Base-by-base conservation (phyloP, 2,113 vertebrate species). In the Anas platyrhynchos region DNA sequence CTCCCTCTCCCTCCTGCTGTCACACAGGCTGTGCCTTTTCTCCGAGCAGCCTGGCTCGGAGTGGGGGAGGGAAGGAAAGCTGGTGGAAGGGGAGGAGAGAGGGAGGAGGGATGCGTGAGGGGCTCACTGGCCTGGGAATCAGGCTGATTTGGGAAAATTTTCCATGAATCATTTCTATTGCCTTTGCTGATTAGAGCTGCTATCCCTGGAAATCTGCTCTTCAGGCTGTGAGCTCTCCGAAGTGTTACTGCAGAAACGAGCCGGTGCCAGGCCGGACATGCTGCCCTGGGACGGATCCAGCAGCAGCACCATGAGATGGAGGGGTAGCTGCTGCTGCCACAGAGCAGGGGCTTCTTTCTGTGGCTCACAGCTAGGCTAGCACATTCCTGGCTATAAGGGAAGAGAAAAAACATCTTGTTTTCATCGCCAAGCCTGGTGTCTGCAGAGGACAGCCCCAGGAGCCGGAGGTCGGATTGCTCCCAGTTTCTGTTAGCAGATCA, bases 1-100 rank as follows among this genome's bases (percentile, higher is more conserved):
- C 93, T 85, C 76, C 44, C 59, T 80, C 89, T 96, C 90, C 83
- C 86, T 76, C 72, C 83, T 7, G 91, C 97, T 97, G 96, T 92
- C 97, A 94, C 94, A 46, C 91, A 54, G 92, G 68, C 94, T 97
- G 94, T 94, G 94, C 91, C 83, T 95, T 86, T 94, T 85, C 97
- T 87, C 93, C 1, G 79, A 85, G 86, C 86, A 66, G 93, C 80
- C 80, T 90, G 94, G 83, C 93, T 92, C 50, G 11, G 91, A 34
- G 69, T 63, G 85, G 92, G 93, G 91, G 88, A 78, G 58, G 92
- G 88, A 78, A 55, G 92, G 97, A 95, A 66, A 43, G 90, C 69
- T 67, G 54, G 46, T 61, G 55, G 78, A 87, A 93, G 88, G 89
- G 88, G 83, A 90, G 86, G 81, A 86, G 87, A 81, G 56, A 89